Conservation (phyloP, 1,140 invertebrate species). For the Amyelois transitella region DNA sequence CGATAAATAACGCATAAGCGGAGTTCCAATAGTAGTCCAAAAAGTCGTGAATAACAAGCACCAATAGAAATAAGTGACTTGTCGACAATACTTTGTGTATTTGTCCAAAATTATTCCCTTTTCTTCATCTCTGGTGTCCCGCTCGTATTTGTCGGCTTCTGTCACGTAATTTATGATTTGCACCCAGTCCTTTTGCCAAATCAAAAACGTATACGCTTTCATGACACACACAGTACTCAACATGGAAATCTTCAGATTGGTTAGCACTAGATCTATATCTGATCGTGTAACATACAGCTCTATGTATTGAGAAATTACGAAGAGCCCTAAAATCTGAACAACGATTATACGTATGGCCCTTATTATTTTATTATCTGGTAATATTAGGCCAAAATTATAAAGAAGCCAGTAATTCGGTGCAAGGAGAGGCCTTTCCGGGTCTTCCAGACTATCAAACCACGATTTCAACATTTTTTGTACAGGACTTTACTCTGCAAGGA, state of each 20-base stretch:
- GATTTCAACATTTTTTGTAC: slow-evolving; percentile 38
- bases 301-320: slow-evolving; percentile 49
- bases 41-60: slow-evolving; percentile 40
- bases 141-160: slow-evolving; percentile 51
- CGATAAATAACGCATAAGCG: slow-evolving; percentile 36
- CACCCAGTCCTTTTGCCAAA: slow-evolving; percentile 50
- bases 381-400: slow-evolving; percentile 41
- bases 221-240: slow-evolving; percentile 50
- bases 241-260: slow-evolving; percentile 59
- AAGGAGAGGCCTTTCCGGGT: slow-evolving; percentile 34
- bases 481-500: no score
- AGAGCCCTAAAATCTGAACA: slow-evolving; percentile 37
- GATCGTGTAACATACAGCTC: slow-evolving; percentile 51
- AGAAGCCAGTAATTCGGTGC: slow-evolving; percentile 56
- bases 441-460: slow-evolving; percentile 36
- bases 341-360: slow-evolving; percentile 36
- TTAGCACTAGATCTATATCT: slow-evolving; percentile 43
- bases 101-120: slow-evolving; percentile 32
- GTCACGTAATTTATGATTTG: slow-evolving; percentile 46
- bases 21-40: slow-evolving; percentile 27
- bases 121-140: slow-evolving; percentile 22
- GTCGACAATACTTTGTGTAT: slow-evolving; percentile 52
- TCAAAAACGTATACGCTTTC: slow-evolving; percentile 44
- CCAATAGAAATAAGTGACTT: slow-evolving; percentile 49
- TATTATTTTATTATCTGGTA: slow-evolving; percentile 29